These are phyloP conservation scores for Sphaerophoria taeniata DNA, from an alignment of 2,888 invertebrate genomes.

Conservation along the genomic window DNA sequence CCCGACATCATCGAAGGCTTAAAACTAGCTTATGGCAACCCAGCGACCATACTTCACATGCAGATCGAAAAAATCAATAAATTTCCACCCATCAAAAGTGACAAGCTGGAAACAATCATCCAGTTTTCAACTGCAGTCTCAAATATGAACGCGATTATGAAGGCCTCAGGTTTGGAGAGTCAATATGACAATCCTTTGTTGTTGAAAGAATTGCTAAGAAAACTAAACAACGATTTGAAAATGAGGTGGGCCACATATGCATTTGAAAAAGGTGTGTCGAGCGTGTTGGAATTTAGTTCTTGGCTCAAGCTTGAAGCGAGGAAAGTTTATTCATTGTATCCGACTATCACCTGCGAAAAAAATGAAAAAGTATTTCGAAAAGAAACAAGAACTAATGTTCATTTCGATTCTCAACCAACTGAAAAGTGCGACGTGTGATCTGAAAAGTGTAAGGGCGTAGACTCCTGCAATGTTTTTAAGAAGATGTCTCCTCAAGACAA, in stretches of 20 bases:
- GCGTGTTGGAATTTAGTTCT: constrained; percentile 26
- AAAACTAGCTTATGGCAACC: too few relatives aligned
- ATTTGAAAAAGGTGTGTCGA: constrained; percentile 5
- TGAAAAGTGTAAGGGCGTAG: constrained; percentile 1
- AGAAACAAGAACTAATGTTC: constrained; percentile 9
- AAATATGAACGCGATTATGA: constrained; percentile 30
- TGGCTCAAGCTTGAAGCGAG: constrained; percentile 14
- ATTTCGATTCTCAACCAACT: background rate
- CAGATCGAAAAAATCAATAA: too few relatives aligned
- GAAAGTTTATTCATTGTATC: background rate
- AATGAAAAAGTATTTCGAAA: background rate
- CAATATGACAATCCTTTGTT: constrained; percentile 22
- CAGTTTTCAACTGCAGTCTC: constrained; percentile 28
- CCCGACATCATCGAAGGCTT: constrained; percentile 23
- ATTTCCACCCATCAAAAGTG: constrained; percentile 3
- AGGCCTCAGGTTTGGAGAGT: constrained; percentile 19
- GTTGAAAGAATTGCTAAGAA: constrained; percentile 25
- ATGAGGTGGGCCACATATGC: constrained; percentile 32
- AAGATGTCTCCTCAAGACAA: background rate
- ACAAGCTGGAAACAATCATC: constrained; percentile 12
- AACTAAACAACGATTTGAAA: constrained; percentile 29
- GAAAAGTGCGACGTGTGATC: background rate
- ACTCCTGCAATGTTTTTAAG: background rate
- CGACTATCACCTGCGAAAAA: too few relatives aligned
- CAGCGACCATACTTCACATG: too few relatives aligned